Base-by-base conservation (phyloP, 1,140 invertebrate species). In the Lepidotrigona ventralis region DNA sequence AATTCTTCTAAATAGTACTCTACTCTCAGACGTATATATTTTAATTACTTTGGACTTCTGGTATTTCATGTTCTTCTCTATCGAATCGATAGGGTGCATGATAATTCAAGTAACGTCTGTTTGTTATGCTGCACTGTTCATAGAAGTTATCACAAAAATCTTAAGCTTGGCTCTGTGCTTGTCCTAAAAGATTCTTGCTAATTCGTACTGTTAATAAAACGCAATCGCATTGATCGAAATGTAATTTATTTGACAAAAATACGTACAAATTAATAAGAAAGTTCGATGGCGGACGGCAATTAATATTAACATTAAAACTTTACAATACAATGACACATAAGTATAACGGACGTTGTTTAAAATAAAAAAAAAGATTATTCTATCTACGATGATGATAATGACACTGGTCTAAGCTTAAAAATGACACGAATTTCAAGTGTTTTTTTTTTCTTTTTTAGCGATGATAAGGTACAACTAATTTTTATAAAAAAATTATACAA, bases 241-340 rank as follows among this genome's bases (percentile, higher is more conserved):
- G 77, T 72, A 68, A 72, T 79, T 83, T 72, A 79, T 83, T 79
- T 56, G 69, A 83, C 60, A 73, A 64, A 53, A 66, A 63, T 46
- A 77, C 74, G 56, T 83, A 83, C 74, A 83, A 70, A 83, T 78
- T 63, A 76, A 39, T 69, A 68, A 78, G 73, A 77, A 77, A 70
- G 23, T 60, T 71, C 56, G 21, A 15, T 53, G 26, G 23, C 71
- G 74, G 81, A 83, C 81, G 81, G 74, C 54, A 78, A 78, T 78
- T 51, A 78, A 83, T 17, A 39, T 77, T 70, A 58, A 77, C 70
- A 82, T 82, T 53, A 83, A 51, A 68, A 76, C 60, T 74, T 76
- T 76, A 73, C 26, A 73, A n/a, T n/a, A 63, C 6, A 80, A 73
- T 15, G n/a, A 53, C 63, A 73, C 39, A 33, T 63, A 63, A 53